Evolutionary conservation across 1,140 invertebrate genomes (phyloP), one percentile per base, ranked within the genome.

Genomic region (Theocolax elegans): DNA sequence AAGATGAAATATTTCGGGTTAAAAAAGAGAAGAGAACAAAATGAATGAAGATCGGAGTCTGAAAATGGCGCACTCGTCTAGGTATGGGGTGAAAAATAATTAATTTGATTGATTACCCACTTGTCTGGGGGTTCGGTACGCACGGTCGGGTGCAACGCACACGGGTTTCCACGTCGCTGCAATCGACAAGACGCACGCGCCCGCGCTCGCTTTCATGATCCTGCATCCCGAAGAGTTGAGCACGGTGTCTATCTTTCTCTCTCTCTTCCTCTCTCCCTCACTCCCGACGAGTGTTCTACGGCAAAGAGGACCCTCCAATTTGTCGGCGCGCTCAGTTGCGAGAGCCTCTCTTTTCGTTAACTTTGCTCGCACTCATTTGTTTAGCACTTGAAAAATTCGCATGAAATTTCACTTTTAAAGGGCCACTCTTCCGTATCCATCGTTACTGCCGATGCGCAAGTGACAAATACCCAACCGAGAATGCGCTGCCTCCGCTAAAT

Each of bases 231-330:
- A 17, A 44, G 12, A 44, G 42, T 44, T 44, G 42, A 35, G 42
- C 42, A 44, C 10, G 10, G 31, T 35, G 10, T n/a, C n/a, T n/a
- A n/a, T n/a, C n/a, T n/a, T n/a, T n/a, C n/a, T n/a, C n/a, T n/a
- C n/a, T n/a, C n/a, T n/a, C n/a, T n/a, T n/a, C n/a, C n/a, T n/a
- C n/a, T n/a, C n/a, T n/a, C n/a, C n/a, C n/a, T n/a, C n/a, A n/a
- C n/a, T n/a, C n/a, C n/a, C n/a, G 42, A 25, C 56, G 44, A 58
- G 64, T 72, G 69, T 63, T 63, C 40, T 21, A 58, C 54, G 23
- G 25, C 13, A 40, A 48, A 71, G 68, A 60, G 65, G 75, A 64
- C 67, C 74, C 76, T 76, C 72, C 74, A 79, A 77, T 79, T 79
- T 76, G 74, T 60, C 62, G 69, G 66, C 42, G 51, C 48, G 63